These are phyloP conservation scores for Anisognathus igniventris DNA, from an alignment of 2,797 vertebrate genomes.

Conservation along the genomic window DNA sequence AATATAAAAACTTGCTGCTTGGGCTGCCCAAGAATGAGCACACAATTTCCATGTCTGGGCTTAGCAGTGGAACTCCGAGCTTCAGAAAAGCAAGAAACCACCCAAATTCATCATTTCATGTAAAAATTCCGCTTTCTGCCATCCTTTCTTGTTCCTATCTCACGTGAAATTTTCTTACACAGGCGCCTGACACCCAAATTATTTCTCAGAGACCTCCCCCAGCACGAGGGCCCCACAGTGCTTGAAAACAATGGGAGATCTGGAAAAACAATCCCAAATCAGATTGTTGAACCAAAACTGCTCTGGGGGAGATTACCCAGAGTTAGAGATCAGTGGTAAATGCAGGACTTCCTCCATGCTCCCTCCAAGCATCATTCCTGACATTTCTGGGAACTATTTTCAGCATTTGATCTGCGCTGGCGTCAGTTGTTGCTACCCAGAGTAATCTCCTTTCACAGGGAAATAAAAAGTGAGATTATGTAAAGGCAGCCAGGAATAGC, in stretches of 20 bases:
- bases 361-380: neutral
- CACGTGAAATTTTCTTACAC: neutral
- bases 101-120: neutral
- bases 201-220: neutral
- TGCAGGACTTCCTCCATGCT: neutral
- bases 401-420: conserved; percentile 10
- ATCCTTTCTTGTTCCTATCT: neutral
- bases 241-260: neutral
- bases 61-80: neutral
- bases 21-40: neutral
- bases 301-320: neutral
- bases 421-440: conserved; percentile 37
- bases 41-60: neutral
- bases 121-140: neutral
- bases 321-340: neutral
- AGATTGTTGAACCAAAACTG: neutral
- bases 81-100: neutral
- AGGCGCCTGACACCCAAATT: neutral
- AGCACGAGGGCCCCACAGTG: rapidly evolving
- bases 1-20: neutral
- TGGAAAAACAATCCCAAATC: neutral
- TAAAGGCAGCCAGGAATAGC: conserved; percentile 48
- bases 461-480: conserved; percentile 39
- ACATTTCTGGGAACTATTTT: conserved; percentile 18
- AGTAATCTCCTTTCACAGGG: conserved; percentile 31